Base-by-base conservation (phyloP, 2,888 invertebrate species). In the Morpho helenor region DNA sequence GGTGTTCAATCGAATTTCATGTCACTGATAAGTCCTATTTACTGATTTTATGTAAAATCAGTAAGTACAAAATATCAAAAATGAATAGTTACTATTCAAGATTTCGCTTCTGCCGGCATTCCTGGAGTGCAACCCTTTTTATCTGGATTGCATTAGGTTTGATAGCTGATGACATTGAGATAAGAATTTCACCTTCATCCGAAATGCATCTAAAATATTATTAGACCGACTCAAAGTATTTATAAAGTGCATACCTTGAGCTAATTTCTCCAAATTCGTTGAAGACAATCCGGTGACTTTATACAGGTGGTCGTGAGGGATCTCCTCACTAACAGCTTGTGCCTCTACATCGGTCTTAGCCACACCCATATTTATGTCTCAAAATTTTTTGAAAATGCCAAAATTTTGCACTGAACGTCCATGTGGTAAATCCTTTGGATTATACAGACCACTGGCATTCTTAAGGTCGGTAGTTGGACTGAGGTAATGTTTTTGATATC, bases 211-310 rank as follows among this genome's bases (percentile, higher is more conserved):
- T 51, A 31, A 57, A 46, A 47, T 57, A 45, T 51, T 57, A 56
- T 57, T 57, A 56, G 51, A 52, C 40, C 39, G 22, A 49, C 46
- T 50, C 41, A 52, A 31, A 48, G 44, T 49, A 31, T 39, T 49
- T 52, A 46, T 41, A 62, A 49, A 49, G 2, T 9, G 61, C 71
- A 0, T 77, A 89, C 89, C 87, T 82, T 84, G 79, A 9, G 80
- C 82, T 66, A 88, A 65, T 63, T 88, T 88, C 66, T 88, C 86
- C 68, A 89, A 69, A 66, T 88, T 90, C 1, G 68, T 71, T 0
- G 87, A 77, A 0, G 89, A 87, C 49, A 90, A 67, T 22, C 88
- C 89, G 0, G 89, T 89, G 44, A 89, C 87, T 65, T 75, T 85
- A 62, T 78, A 90, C 1, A 89, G 73, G 55, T 89, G 88, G 59